phyloP scores from a whole-genome alignment of 2,888 invertebrate species.

The Fabriciana adippe region DNA sequence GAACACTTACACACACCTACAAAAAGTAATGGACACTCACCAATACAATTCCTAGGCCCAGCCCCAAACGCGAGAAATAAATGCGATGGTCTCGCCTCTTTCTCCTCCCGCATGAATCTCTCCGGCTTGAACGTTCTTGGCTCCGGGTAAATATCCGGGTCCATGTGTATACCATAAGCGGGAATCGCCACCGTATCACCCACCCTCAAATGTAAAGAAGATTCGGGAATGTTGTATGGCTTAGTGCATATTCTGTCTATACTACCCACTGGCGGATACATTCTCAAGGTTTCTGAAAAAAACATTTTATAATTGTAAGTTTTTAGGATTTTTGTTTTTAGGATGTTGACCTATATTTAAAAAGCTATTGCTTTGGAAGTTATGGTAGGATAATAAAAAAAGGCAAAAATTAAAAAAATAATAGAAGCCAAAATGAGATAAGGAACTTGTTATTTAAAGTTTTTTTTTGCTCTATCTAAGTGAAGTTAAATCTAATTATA shows the following conservation, averaged over 20 bases:
- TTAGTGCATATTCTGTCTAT: slow-evolving; percentile 81
- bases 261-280: slow-evolving; percentile 80
- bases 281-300: slow-evolving; percentile 79
- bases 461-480: background rate
- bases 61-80: slow-evolving; percentile 80
- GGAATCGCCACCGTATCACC: slow-evolving; percentile 75
- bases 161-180: slow-evolving; percentile 77
- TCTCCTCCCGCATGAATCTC: slow-evolving; percentile 76
- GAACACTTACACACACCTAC: background rate
- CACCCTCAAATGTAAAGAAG: slow-evolving; percentile 65
- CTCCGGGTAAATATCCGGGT: slow-evolving; percentile 80
- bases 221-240: slow-evolving; percentile 76
- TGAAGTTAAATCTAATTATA: no score
- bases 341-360: no score
- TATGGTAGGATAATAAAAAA: background rate
- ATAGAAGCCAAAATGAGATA: no score
- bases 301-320: background rate
- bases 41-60: slow-evolving; percentile 80
- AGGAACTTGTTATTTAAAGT: background rate
- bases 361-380: background rate
- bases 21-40: slow-evolving; percentile 47
- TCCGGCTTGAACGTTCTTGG: slow-evolving; percentile 79
- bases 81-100: slow-evolving; percentile 71
- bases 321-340: no score
- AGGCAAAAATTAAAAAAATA: no score